Conservation (phyloP, 1,140 invertebrate species). For the Ctenoplectra terminalis region DNA sequence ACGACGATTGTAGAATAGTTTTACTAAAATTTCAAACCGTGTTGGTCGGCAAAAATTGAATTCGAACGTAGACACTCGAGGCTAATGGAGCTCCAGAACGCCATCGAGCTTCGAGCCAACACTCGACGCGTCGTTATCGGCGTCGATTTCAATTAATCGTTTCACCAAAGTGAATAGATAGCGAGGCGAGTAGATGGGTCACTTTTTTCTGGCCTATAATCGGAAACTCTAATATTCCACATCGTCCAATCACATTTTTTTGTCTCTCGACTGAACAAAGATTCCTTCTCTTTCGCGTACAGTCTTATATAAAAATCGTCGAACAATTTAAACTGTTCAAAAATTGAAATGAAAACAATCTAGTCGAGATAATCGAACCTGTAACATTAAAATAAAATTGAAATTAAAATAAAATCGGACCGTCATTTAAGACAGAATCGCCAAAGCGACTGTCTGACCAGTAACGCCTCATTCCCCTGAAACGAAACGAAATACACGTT, state of each 20-base stretch:
- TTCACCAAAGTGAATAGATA: conserved; percentile 32
- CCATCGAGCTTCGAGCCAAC: conserved; percentile 25
- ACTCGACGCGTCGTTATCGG: conserved; percentile 35
- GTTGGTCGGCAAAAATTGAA: conserved; percentile 27
- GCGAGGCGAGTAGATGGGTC: background rate
- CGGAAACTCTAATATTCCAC: background rate
- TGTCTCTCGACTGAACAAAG: background rate
- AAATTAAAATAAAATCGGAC: too few species aligned
- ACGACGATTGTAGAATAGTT: background rate
- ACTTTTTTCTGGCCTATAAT: conserved; percentile 9
- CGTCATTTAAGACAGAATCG: too few species aligned
- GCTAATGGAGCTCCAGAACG: conserved; percentile 26
- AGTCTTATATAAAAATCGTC: background rate
- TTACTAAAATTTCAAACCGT: conserved; percentile 8
- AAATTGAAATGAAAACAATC: too few species aligned
- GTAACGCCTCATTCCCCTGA: background rate
- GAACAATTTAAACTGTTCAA: too few species aligned
- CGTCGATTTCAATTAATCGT: conserved; percentile 33
- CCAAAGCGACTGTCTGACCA: background rate
- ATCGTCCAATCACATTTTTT: background rate
- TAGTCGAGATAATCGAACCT: too few species aligned
- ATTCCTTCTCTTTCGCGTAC: background rate
- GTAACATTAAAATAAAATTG: too few species aligned
- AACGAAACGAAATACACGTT: background rate
- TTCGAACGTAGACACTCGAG: conserved; percentile 29